Evolutionary conservation across 2,797 vertebrate species (phyloP), one percentile per base, ranked within the genome.

Genomic region (Centropyge bicolor): DNA sequence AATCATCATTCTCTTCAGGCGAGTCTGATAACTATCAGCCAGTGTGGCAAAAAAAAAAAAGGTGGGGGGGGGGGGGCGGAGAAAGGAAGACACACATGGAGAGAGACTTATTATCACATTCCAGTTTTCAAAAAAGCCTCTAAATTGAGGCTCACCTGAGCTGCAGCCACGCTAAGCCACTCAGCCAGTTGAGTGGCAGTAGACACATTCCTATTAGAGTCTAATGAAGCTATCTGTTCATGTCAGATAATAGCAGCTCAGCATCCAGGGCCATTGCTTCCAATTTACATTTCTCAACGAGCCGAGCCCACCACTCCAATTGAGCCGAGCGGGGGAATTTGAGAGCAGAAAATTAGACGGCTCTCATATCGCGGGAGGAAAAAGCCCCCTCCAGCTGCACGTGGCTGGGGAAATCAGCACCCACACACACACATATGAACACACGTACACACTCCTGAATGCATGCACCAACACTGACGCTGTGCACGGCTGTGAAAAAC

Each of bases 281-380:
- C 94, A 95, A 95, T 96, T 95, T 96, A 95, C 93, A 95, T 95
- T 95, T 95, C 92, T 94, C 94, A 95, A 95, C 92, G 92, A 96
- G 94, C 92, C 90, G 86, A 94, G 89, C 93, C 93, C 88, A 90
- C 89, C 84, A 91, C 92, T 95, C 94, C 95, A 95, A 95, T 95
- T 95, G 95, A 95, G 94, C 91, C 83, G 56, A 95, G 91, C 91
- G 52, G 80, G 90, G 93, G 92, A 95, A 95, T 94, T 94, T 92
- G 92, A 95, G 94, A 95, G 92, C 92, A 95, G 94, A 95, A 95
- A 95, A 96, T 96, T 93, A 95, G 94, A 94, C 89, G 81, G 90
- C 92, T 92, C 90, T 93, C 85, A 85, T 93, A 92, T 91, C 84
- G 84, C 91, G 70, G 78, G 86, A 87, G 88, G 70, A 83, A 88